Evolutionary conservation across 92 coral and sea anemone genomes (phyloP).

Genomic region (Meandrina meandrites): DNA sequence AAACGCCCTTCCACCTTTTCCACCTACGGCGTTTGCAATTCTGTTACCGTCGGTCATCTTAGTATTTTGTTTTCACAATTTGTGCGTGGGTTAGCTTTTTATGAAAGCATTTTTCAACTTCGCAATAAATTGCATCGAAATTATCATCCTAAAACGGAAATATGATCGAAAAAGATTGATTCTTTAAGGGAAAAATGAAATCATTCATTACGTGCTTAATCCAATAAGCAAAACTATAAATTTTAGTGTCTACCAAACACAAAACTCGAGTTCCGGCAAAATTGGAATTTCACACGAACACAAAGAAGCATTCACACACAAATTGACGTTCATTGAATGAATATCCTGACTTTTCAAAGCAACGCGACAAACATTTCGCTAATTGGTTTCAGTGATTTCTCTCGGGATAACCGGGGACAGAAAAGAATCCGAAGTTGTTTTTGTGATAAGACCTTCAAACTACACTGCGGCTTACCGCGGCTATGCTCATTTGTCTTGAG

Average conservation of each 20-base stretch:
- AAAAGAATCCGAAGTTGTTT: neutral
- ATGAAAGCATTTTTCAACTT: neutral
- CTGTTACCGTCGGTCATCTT: neutral
- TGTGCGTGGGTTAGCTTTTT: constrained; percentile 16
- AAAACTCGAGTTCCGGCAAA: neutral
- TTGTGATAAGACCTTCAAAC: constrained; percentile 10
- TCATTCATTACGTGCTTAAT: neutral
- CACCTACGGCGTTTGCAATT: neutral
- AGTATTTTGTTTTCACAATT: neutral
- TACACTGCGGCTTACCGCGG: constrained; percentile 20
- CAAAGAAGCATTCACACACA: neutral
- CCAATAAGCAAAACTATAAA: constrained; percentile 21
- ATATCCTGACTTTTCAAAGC: constrained; percentile 29
- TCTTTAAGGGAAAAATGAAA: neutral
- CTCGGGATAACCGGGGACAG: neutral
- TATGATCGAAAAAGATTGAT: neutral
- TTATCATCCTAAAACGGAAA: constrained; percentile 8
- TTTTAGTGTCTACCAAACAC: neutral
- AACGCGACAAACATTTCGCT: neutral
- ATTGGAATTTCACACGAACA: constrained; percentile 14
- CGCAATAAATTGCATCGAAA: neutral
- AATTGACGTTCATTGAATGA: neutral
- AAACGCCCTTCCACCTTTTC: constrained; percentile 8
- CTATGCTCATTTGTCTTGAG: constrained; percentile 8
- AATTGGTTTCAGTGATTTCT: constrained; percentile 2